Evolutionary conservation across 2,888 invertebrate species (phyloP), one percentile per base, ranked within the genome.

Genomic region (Parthenolecanium corni): DNA sequence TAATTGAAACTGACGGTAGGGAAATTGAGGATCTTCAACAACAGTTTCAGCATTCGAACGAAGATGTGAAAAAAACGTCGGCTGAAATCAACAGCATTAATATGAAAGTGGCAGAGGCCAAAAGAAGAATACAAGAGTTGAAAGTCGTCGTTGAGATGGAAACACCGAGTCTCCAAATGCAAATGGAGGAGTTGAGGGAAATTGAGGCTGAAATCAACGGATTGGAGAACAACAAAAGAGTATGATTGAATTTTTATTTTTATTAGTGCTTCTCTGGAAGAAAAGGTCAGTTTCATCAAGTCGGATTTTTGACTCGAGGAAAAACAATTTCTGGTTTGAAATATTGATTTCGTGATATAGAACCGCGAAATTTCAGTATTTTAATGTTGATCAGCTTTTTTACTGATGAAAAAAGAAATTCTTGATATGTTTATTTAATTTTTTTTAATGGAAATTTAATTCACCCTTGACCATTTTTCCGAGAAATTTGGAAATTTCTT

Each of bases 61-160:
- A 71, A 65, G 69, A 76, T 62, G 64, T 71, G n/a, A 67, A 68
- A 24, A 68, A 69, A 16, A 68, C 72, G 4, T 68, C 71, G 36
- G 46, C 53, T 0, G 66, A 75, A 65, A 67, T 76, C 3, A 71
- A 72, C 14, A 58, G 66, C 16, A 57, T 68, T 6, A 53, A 66
- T 51, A 44, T 58, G 3, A 62, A 64, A 52, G 64, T 67, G 25
- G 66, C 54, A 18, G 62, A 65, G 18, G 20, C 65, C 0, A 51
- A 66, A 56, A 58, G 64, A 54, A 58, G 46, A 54, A 42, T 66
- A 65, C 62, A 56, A 44, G 40, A 68, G 52, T 16, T 38, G 47
- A 18, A 38, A 9, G 36, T 20, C 24, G 3, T 49, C 1, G 20
- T 58, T 18, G 31, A 58, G 3, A 23, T 38, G 46, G 58, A 58